Conservation (phyloP, 1,140 invertebrate species). For the Choristoneura fumiferana region DNA sequence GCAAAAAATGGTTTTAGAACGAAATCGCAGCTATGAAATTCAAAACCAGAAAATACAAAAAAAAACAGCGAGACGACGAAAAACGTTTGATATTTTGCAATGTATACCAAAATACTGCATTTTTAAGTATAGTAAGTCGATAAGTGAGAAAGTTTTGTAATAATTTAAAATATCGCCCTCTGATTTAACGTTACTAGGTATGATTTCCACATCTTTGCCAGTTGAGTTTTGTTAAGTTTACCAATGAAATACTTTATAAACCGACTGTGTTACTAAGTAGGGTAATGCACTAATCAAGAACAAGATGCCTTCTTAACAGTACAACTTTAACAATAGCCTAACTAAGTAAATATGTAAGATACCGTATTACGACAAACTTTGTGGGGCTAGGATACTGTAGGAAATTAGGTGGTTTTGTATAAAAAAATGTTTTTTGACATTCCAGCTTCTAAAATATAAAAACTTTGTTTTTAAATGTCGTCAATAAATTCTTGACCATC, state of each 20-base stretch:
- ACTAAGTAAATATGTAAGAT: slow-evolving; percentile 64
- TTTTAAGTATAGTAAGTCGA: slow-evolving; percentile 66
- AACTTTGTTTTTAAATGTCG: too few species aligned
- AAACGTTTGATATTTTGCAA: slow-evolving; percentile 61
- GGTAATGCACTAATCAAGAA: slow-evolving; percentile 69
- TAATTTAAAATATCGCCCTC: slow-evolving; percentile 34
- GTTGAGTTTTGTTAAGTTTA: slow-evolving; percentile 59
- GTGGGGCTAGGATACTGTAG: neutral
- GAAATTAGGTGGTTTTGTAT: too few species aligned
- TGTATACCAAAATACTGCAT: slow-evolving; percentile 78
- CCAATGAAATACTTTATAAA: slow-evolving; percentile 56
- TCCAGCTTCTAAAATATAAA: too few species aligned
- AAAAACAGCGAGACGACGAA: slow-evolving; percentile 62
- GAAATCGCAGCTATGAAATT: slow-evolving; percentile 53
- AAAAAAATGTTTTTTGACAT: too few species aligned
- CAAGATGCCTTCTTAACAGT: slow-evolving; percentile 74
- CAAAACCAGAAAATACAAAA: slow-evolving; percentile 30
- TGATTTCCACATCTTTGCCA: slow-evolving; percentile 61
- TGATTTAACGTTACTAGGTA: slow-evolving; percentile 28
- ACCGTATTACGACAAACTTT: slow-evolving; percentile 28
- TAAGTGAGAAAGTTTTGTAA: slow-evolving; percentile 63
- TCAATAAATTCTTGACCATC: too few species aligned
- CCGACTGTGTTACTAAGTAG: slow-evolving; percentile 74
- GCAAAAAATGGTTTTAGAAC: slow-evolving; percentile 44
- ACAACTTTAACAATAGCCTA: slow-evolving; percentile 74